Conservation (phyloP, 2,888 invertebrate species). For the Itoplectis maculator region DNA sequence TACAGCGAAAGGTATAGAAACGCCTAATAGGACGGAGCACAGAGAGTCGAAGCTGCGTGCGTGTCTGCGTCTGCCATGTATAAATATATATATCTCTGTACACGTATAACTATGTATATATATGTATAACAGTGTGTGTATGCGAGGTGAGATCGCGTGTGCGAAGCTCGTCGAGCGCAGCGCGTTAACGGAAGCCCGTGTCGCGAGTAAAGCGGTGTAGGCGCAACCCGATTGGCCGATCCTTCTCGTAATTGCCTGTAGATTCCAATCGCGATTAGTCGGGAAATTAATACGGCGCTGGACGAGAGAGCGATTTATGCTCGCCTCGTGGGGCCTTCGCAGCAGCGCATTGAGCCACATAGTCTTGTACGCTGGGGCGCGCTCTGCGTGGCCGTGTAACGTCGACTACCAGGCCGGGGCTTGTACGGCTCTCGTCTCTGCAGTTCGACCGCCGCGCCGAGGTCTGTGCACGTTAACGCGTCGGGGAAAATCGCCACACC, state of each 20-base stretch:
- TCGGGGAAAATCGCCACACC: constrained; percentile 20
- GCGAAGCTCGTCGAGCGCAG: constrained; percentile 75
- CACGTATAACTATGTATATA: no score
- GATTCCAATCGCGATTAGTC: constrained; percentile 82
- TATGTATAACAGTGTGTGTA: neutral
- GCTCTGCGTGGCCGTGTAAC: neutral
- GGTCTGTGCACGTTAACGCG: constrained; percentile 1
- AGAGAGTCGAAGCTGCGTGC: neutral
- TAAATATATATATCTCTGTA: no score
- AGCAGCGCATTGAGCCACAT: neutral
- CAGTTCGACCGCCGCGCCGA: constrained; percentile 3
- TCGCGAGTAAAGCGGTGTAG: constrained; percentile 74
- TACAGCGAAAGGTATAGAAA: constrained; percentile 20
- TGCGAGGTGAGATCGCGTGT: constrained; percentile 73
- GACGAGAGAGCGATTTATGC: constrained; percentile 78
- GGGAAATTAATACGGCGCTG: constrained; percentile 81
- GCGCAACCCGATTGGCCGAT: constrained; percentile 78
- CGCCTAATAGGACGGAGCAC: constrained; percentile 53
- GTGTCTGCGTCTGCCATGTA: neutral
- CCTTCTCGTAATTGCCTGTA: constrained; percentile 82
- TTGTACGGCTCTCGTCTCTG: constrained; percentile 11
- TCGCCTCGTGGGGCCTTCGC: constrained; percentile 41
- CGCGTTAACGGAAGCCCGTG: constrained; percentile 76
- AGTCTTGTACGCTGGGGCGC: constrained; percentile 6
- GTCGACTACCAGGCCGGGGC: neutral